Conservation (phyloP, 2,113 vertebrate genomes). For the Varanus komodoensis region DNA sequence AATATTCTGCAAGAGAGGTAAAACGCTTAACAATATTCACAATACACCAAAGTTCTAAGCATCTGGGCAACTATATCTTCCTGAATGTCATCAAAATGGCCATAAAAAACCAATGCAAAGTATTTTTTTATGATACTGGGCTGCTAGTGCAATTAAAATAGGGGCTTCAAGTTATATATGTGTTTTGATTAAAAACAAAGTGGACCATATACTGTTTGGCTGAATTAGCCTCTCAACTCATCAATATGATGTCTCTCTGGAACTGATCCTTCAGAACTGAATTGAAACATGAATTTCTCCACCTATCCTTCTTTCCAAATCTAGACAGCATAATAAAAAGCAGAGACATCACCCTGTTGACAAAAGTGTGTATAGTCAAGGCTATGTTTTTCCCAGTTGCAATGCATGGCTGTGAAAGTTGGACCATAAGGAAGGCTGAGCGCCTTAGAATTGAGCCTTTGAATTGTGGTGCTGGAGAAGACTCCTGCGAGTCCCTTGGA, state of each 20-base stretch:
- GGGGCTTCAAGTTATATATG: not conserved
- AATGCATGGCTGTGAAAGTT: too few relatives aligned
- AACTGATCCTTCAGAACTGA: not conserved
- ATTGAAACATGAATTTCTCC: not conserved
- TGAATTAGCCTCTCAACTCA: not conserved
- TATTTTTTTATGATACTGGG: not conserved
- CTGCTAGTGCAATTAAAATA: not conserved
- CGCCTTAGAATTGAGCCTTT: too few relatives aligned
- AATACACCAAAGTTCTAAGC: not conserved
- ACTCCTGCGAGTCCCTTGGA: too few relatives aligned
- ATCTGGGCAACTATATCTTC: not conserved
- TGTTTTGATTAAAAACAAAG: not conserved
- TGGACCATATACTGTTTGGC: not conserved
- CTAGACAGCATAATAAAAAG: too few relatives aligned
- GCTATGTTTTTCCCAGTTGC: too few relatives aligned
- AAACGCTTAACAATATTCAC: not conserved
- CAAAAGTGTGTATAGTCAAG: too few relatives aligned
- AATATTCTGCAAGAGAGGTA: conserved; percentile 3
- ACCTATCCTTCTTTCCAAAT: not conserved
- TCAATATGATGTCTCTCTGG: not conserved
- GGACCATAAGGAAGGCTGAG: too few relatives aligned
- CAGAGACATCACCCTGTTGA: too few relatives aligned
- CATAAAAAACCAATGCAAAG: not conserved
- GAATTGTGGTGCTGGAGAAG: too few relatives aligned
- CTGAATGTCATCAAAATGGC: not conserved